Evolutionary conservation across 2,113 vertebrate species (phyloP).

Genomic region (Grus americana): DNA sequence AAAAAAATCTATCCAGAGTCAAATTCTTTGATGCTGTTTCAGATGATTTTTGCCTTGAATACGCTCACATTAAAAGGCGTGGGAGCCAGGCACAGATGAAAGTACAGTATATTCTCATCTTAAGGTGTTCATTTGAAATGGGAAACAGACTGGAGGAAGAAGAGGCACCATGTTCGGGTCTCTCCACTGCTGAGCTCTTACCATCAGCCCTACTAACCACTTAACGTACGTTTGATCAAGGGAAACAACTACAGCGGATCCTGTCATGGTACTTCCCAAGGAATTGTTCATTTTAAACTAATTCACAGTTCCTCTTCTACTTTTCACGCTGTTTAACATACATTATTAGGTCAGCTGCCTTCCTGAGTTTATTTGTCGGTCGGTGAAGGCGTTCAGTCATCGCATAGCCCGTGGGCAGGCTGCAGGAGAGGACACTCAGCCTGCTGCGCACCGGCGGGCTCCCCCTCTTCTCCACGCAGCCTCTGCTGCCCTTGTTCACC

Average conservation of each 20-base stretch:
- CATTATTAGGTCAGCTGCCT: neutral
- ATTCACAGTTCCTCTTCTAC: neutral
- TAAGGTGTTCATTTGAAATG: neutral
- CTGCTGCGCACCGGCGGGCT: neutral
- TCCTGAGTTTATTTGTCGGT: neutral
- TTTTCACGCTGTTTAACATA: neutral
- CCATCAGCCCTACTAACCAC: neutral
- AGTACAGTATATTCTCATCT: neutral
- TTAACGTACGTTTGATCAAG: fast-evolving
- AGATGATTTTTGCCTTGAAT: neutral
- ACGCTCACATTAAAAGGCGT: neutral
- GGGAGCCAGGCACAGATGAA: neutral
- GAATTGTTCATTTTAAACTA: neutral
- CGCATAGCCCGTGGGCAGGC: fast-evolving
- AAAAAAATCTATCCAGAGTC: neutral
- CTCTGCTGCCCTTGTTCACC: fast-evolving
- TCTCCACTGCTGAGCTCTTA: neutral
- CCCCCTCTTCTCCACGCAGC: neutral
- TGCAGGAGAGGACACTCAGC: neutral
- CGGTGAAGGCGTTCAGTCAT: neutral
- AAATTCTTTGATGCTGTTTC: neutral
- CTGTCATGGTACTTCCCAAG: fast-evolving
- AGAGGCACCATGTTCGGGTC: neutral
- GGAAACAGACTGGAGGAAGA: neutral
- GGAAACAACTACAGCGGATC: neutral